Percentiles rank a stretch among this genome's conserved stretches.
Conservation (phyloP, 2,113 vertebrate species). For the Corythornis cristatus region DNA sequence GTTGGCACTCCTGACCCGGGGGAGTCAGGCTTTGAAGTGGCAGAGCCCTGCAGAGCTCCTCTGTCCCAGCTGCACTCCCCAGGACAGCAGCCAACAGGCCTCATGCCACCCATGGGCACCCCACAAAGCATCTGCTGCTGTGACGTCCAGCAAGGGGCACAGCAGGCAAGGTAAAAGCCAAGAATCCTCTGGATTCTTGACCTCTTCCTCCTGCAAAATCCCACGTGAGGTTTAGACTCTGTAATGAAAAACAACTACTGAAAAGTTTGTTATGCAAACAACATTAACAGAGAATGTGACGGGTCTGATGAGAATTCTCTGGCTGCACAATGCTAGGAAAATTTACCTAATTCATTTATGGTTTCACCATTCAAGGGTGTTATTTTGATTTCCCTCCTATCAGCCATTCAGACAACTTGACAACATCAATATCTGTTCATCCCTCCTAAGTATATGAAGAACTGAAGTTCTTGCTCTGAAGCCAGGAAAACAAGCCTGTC, state of each 20-base stretch:
- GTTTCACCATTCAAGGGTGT: neutral
- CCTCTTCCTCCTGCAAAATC: neutral
- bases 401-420: neutral
- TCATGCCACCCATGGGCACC: rapidly evolving
- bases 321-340: neutral
- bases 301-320: neutral
- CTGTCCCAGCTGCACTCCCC: neutral
- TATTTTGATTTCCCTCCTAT: neutral
- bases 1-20: rapidly evolving
- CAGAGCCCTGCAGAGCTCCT: neutral
- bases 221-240: neutral
- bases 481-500: neutral
- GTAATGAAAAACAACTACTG: neutral
- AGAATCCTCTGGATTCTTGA: neutral
- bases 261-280: neutral
- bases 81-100: neutral
- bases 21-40: neutral
- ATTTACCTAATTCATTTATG: neutral
- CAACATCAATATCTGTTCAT: neutral
- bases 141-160: neutral
- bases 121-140: neutral
- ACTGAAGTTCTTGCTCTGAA: neutral
- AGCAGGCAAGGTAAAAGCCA: neutral
- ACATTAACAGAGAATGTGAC: neutral
- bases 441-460: neutral